Evolutionary conservation across 2,888 invertebrate genomes (phyloP).

Genomic region (Druceiella hillmani): DNA sequence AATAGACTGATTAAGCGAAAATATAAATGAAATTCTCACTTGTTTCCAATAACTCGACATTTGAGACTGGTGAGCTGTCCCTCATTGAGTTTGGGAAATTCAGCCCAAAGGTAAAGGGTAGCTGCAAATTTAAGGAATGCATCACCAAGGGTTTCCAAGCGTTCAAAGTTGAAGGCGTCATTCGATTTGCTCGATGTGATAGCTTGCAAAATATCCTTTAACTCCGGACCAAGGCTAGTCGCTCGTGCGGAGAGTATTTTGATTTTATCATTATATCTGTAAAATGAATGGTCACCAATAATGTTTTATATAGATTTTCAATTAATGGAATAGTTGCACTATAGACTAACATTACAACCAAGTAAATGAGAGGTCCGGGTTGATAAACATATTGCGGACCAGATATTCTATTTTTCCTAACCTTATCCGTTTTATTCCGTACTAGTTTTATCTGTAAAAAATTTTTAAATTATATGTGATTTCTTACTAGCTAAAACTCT

Average conservation of each 20-base stretch:
- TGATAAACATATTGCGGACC: slow-evolving; percentile 5
- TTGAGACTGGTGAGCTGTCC: slow-evolving; percentile 75
- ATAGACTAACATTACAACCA: neutral
- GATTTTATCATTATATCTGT: slow-evolving; percentile 36
- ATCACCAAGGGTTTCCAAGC: slow-evolving; percentile 85
- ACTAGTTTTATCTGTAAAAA: too few relatives aligned
- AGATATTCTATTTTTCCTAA: too few relatives aligned
- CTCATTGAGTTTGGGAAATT: slow-evolving; percentile 65
- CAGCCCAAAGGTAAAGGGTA: slow-evolving; percentile 65
- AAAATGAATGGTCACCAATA: neutral
- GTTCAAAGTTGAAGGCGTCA: slow-evolving; percentile 75
- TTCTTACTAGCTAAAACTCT: too few relatives aligned
- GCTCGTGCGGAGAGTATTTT: slow-evolving; percentile 27
- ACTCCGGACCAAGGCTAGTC: slow-evolving; percentile 39
- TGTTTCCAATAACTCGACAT: slow-evolving; percentile 69
- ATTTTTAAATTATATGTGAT: too few relatives aligned
- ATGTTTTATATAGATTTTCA: neutral
- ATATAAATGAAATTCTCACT: slow-evolving; percentile 59
- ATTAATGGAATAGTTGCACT: neutral
- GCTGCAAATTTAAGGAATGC: slow-evolving; percentile 78
- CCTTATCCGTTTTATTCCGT: too few relatives aligned
- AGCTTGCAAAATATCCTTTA: slow-evolving; percentile 50
- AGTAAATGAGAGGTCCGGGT: neutral
- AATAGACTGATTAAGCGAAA: too few relatives aligned
- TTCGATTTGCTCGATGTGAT: slow-evolving; percentile 66